phyloP scores from a whole-genome alignment of 53 echinoderm and acorn worm genomes.

The Antedon mediterranea region DNA sequence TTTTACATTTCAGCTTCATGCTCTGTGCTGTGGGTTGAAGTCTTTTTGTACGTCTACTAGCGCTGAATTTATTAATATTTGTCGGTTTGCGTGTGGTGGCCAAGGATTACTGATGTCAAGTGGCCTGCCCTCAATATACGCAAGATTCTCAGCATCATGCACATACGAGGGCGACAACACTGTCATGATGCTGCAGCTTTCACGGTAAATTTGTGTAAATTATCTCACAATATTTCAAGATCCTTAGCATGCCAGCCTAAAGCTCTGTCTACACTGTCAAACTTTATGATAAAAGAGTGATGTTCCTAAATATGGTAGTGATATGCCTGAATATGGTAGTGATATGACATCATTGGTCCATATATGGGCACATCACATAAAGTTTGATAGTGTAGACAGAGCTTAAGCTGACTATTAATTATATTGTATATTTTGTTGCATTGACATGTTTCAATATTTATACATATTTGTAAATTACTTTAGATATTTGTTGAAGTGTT shows the following conservation, averaged over 20 bases:
- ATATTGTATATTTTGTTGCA: too few species aligned
- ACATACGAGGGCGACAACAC: slow-evolving; percentile 88
- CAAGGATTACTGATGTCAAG: slow-evolving; percentile 67
- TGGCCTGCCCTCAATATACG: slow-evolving; percentile 43
- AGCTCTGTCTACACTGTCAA: too few species aligned
- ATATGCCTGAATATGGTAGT: too few species aligned
- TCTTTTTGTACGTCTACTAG: slow-evolving; percentile 36
- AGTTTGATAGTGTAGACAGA: too few species aligned
- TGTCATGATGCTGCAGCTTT: slow-evolving; percentile 58
- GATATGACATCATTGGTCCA: too few species aligned
- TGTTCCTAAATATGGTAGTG: too few species aligned
- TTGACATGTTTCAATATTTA: neutral
- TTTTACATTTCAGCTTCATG: slow-evolving; percentile 51
- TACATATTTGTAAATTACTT: neutral
- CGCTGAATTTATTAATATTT: slow-evolving; percentile 22
- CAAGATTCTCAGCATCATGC: slow-evolving; percentile 29
- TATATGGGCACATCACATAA: too few species aligned
- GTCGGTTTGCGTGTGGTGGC: slow-evolving; percentile 73
- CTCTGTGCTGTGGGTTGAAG: slow-evolving; percentile 63
- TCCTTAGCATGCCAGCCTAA: too few species aligned
- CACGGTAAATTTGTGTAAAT: too few species aligned
- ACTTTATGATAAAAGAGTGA: too few species aligned
- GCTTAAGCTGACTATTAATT: too few species aligned
- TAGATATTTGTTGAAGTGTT: slow-evolving; percentile 9
- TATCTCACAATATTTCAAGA: too few species aligned